Percentiles rank a stretch among this genome's conserved stretches.
phyloP scores from a whole-genome alignment of 2,797 vertebrate species.

The Rousettus madagascariensis region DNA sequence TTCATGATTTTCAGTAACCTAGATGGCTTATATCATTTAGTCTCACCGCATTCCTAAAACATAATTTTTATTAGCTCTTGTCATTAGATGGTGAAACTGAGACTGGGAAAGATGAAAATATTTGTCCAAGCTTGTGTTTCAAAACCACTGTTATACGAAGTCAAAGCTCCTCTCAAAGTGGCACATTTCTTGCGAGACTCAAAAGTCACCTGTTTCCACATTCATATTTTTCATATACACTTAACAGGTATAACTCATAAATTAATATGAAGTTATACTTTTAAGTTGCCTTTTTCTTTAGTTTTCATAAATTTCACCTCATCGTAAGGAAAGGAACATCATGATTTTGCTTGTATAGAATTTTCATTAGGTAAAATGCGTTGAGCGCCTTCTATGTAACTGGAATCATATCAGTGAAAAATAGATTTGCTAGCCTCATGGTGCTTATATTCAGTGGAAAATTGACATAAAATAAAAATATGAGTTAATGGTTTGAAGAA shows the following conservation, averaged over 20 bases:
- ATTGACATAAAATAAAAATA: not conserved
- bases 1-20: too few relatives aligned
- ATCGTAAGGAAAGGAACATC: not conserved
- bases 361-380: not conserved
- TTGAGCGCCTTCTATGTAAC: not conserved
- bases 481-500: not conserved
- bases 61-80: too few relatives aligned
- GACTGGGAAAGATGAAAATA: too few relatives aligned
- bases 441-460: not conserved
- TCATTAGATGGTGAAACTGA: too few relatives aligned
- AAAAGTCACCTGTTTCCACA: too few relatives aligned
- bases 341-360: not conserved
- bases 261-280: not conserved
- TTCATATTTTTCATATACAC: not conserved
- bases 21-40: too few relatives aligned
- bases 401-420: not conserved
- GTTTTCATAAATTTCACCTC: not conserved
- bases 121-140: too few relatives aligned
- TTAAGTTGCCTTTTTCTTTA: not conserved
- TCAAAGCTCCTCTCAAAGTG: too few relatives aligned
- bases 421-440: not conserved
- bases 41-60: too few relatives aligned
- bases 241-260: not conserved
- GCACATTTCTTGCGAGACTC: too few relatives aligned
- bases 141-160: too few relatives aligned